Conservation (phyloP, 1,140 invertebrate genomes). For the Cheumatopsyche charites region DNA sequence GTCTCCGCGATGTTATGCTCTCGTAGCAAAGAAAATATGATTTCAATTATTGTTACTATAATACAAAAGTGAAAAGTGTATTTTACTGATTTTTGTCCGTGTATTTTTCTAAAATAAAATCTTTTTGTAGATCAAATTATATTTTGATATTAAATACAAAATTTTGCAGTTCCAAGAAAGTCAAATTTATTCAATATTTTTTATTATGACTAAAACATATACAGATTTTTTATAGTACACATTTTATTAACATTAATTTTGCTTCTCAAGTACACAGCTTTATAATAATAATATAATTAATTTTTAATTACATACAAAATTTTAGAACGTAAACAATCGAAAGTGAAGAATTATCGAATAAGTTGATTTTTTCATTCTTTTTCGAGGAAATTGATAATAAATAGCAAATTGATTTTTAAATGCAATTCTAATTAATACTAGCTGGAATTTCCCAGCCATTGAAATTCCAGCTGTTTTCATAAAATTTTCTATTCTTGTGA, state of each 20-base stretch:
- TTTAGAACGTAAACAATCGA: background rate
- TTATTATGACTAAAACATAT: slow-evolving; percentile 30
- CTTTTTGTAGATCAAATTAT: background rate
- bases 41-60: too few relatives aligned
- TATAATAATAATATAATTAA: background rate
- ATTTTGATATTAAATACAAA: slow-evolving; percentile 16
- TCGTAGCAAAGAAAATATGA: slow-evolving; percentile 23
- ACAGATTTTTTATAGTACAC: slow-evolving; percentile 12
- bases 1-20: slow-evolving; percentile 41
- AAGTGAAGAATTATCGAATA: background rate
- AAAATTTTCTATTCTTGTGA: background rate
- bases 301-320: slow-evolving; percentile 3
- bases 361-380: background rate
- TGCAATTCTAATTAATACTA: too few relatives aligned
- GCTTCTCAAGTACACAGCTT: too few relatives aligned
- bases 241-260: background rate
- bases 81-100: too few relatives aligned
- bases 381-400: too few relatives aligned
- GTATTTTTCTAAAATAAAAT: too few relatives aligned
- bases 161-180: slow-evolving; percentile 30
- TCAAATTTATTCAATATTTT: slow-evolving; percentile 30
- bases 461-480: slow-evolving; percentile 28
- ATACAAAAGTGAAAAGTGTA: too few relatives aligned
- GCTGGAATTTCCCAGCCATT: slow-evolving; percentile 41
- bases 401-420: too few relatives aligned